Base-by-base conservation (phyloP, 2,888 invertebrate species). In the Pinctada fucata region DNA sequence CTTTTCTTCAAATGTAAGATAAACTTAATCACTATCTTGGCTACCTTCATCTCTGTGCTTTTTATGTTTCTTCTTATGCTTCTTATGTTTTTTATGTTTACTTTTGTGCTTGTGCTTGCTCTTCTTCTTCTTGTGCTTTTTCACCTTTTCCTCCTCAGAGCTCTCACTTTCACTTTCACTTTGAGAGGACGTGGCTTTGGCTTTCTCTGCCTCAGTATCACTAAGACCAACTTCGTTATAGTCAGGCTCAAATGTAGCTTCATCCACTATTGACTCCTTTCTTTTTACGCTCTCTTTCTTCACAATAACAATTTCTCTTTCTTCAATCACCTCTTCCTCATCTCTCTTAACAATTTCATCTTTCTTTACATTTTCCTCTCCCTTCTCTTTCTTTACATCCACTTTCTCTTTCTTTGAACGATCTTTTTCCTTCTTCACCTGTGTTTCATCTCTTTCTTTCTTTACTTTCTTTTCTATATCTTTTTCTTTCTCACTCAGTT, bases 221-320 rank as follows among this genome's bases (percentile, higher is more conserved):
- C 83, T 82, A 50, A 79, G 80, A 75, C 81, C 74, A 16, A 72
- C 82, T 16, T 90, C 90, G 16, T 87, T 85, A 82, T 91, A 91
- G 81, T 91, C 90, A 0, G 91, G 91, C 63, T 87, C 90, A 87
- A 91, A 91, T 73, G 85, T 84, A 1, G 90, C 84, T 80, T 91
- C 90, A 76, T 90, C 91, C 65, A 89, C 82, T 45, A 89, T 81
- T 0, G 91, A 90, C 31, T 90, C 87, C 77, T 90, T 90, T 3
- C 91, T 79, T 49, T 88, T 86, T 48, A 83, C 50, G 1, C 79
- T 72, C 4, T 68, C 47, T 63, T n/a, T 8, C n/a, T 47, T 72
- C 45, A 74, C 0, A n/a, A 45, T 52, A 6, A 47, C 58, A 31
- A 48, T 72, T 10, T 13, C 50, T 31, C 13, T 69, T 31, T 63